Evolutionary conservation across 2,888 invertebrate species (phyloP), one percentile per base, ranked within the genome.

Genomic region (Cepaea hortensis): DNA sequence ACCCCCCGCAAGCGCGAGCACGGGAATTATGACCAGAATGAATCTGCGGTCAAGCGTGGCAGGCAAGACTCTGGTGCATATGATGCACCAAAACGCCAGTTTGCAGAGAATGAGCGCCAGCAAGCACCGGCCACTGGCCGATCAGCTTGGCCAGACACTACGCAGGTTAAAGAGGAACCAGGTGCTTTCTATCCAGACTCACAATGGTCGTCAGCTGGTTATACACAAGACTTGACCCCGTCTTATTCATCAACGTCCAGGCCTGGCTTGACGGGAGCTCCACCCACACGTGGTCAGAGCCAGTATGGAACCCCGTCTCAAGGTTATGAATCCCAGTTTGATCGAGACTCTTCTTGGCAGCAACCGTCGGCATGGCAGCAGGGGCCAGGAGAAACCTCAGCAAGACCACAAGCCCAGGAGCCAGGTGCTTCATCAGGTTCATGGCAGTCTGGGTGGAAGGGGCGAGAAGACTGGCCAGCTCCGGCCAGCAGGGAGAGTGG

Each of bases 71-170:
- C 90, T 23, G 88, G 93, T 88, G 93, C 92, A 55, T 90, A 93
- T 23, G 93, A 93, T 87, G 91, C 93, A 84, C 91, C 93, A 35
- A 94, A 93, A 87, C 93, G 93, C 86, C 93, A 94, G 88, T 93
- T 93, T 87, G 92, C 90, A 6, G 92, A 91, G 76, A 91, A 90
- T 62, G 91, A 92, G 48, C 73, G 83, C n/a, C 81, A 72, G 48
- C 81, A 86, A 23, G 82, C 35, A 6, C n/a, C 79, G 3, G n/a
- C 81, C 11, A 35, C 23, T 62, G 76, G 23, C 18, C 46, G 80
- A n/a, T 61, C 61, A 18, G 72, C 68, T 61, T 82, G 87, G 79
- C 6, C 85, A 73, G 87, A 87, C 65, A 9, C 72, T 7, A 46
- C 35, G 18, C 84, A 84, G 55, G 62, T 87, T 23, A 87, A 87